Base-by-base conservation (phyloP, 2,888 invertebrate species). In the Oscheius sp. region DNA sequence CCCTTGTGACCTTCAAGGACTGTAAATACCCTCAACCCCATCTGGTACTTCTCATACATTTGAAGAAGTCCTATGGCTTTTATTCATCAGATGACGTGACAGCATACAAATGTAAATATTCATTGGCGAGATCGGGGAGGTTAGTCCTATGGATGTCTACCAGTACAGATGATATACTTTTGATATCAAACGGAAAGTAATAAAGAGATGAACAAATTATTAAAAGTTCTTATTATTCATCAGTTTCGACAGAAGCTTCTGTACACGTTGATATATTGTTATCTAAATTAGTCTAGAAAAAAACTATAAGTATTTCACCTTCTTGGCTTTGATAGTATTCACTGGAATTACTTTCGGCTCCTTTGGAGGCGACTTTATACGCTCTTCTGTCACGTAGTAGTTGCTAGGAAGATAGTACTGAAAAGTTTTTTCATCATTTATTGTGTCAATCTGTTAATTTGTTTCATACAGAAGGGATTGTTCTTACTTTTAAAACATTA, bases 161-260 rank as follows among this genome's bases (percentile, higher is more conserved):
- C 59, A 44, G 59, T 59, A 59, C 8, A 59, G 44, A 28, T 41
- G 59, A 59, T 59, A 59, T 59, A 44, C n/a, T 17, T 33, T n/a
- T 33, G 20, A 54, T 54, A 54, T 54, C 33, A 32, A 32, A 20
- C 9, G 33, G 54, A 9, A 20, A 20, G 36, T 33, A 33, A 12
- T 22, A 32, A 51, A 6, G 28, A 28, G n/a, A 28, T 14, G 51
- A n/a, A 28, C 6, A 14, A 32, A 6, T 6, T n/a, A 38, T 28
- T 44, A 59, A 17, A n/a, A 17, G 17, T 8, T 28, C 24, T 59
- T 59, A n/a, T 44, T 59, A 14, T 14, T 44, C n/a, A 59, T 44
- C 59, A 59, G 24, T 20, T 59, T 59, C 8, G 59, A 41, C 44
- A 44, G 41, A 2, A 59, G 44, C 30, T 59, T 59, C 44, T 59